Percentiles rank a stretch among this genome's conserved stretches.
Evolutionary conservation across 2,113 vertebrate genomes (phyloP).

Genomic region (Halichoerus grypus): DNA sequence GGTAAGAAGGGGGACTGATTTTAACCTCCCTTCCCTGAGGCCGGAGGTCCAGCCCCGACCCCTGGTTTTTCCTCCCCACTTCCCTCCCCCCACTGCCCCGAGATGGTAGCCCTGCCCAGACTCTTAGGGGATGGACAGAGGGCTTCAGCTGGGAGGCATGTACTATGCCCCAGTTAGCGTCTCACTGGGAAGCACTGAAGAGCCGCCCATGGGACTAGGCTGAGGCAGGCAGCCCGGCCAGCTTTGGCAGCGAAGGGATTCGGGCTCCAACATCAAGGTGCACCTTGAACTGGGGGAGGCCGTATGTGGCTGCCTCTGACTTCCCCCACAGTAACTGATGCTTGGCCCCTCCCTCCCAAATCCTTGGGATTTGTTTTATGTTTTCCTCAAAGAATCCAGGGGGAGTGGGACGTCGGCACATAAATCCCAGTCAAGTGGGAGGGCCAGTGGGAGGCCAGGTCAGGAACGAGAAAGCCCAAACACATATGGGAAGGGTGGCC

Average conservation of each 20-base stretch:
- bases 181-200: neutral
- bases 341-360: neutral
- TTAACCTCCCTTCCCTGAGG: neutral
- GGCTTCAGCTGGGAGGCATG: neutral
- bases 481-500: neutral
- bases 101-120: too few species aligned
- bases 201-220: neutral
- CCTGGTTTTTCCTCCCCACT: too few species aligned
- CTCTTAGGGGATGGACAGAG: neutral
- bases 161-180: neutral
- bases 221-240: neutral
- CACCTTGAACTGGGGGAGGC: neutral
- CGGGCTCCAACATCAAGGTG: neutral
- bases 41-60: neutral
- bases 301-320: neutral
- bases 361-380: conserved; percentile 75
- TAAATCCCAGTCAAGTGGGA: conserved; percentile 63
- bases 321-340: neutral
- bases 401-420: neutral
- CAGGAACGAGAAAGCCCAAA: neutral
- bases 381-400: conserved; percentile 65
- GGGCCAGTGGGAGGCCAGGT: conserved; percentile 61
- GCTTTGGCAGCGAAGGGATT: neutral
- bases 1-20: neutral
- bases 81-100: fast-evolving